Base-by-base conservation (phyloP, 2,888 invertebrate species). In the Plagiodera versicolora region DNA sequence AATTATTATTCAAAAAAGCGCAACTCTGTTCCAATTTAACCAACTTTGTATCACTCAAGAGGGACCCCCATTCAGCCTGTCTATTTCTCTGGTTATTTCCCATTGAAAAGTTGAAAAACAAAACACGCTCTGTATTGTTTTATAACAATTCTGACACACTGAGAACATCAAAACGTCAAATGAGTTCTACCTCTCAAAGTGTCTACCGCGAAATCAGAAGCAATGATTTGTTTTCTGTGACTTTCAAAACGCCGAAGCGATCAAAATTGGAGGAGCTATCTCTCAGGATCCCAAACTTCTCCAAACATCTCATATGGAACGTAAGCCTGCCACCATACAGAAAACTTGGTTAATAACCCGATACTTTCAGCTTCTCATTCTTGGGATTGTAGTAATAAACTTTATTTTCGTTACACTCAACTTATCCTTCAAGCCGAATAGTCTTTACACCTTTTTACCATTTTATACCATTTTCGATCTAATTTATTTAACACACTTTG, bases 381-480 rank as follows among this genome's bases (percentile, higher is more conserved):
- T 66, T 24, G n/a, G 20, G 0, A 58, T 56, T 14, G 39, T 45
- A 4, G 32, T 62, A 1, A 4, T 56, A n/a, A 61, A 66, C 49
- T 64, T 60, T 19, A 55, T 58, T 11, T 18, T 66, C 2, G 60
- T 60, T 5, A 64, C 61, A 0, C 44, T 56, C 39, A 56, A 60
- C 20, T 52, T 60, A 17, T 11, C 56, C 8, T 47, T 64, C 14
- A 17, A 46, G 0, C 54, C 50, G 14, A 45, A 54, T 11, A 8
- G 50, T 19, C 11, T 50, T 16, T 18, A 16, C n/a, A 24, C 39
- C 14, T 56, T 58, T 17, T 17, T 58, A 10, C 39, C 52, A 1
- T 46, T 64, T 24, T 66, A 60, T 48, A 49, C 62, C 6, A 24
- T 57, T 9, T 65, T 52, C 18, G 70, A 70, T 45, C 19, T 63